Evolutionary conservation across 1,140 invertebrate genomes (phyloP), one percentile per base, ranked within the genome.

Genomic region (Leptopilina boulardi): DNA sequence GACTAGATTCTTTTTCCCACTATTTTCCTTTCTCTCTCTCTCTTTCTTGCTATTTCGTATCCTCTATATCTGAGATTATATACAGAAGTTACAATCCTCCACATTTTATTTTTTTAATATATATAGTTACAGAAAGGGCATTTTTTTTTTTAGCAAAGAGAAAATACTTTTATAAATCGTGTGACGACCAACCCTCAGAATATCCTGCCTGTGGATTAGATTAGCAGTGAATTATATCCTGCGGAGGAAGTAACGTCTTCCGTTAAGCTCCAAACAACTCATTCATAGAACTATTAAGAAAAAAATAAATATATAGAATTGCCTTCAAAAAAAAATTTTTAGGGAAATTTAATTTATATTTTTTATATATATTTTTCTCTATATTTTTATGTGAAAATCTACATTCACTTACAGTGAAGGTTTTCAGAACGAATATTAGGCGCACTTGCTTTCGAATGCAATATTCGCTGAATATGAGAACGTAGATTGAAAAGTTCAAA

Each of bases 131-230:
- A 59, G 23, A 59, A 26, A 59, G 56, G 23, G 21, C 23, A 59
- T 23, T 26, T 26, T 84, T 84, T 74, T 84, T 82, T 84, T 83
- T 83, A 78, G 74, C 70, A 72, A n/a, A n/a, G 71, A 77, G 73
- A 71, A 71, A 76, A 81, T 79, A 82, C 80, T 85, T 81, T 85
- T 80, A 82, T 84, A 82, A 83, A 86, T 85, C 78, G 80, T 75
- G 54, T 74, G 73, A 38, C 56, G 19, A 76, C 56, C 74, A 56
- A 59, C 76, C 41, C 75, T 78, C 71, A 71, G 30, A 75, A 71
- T 72, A 51, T 42, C 54, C 77, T 54, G 70, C 70, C 74, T 23
- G 75, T 73, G 84, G 80, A 84, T 84, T 85, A 83, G 84, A 86
- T 86, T 86, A 85, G 80, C 82, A 51, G 74, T 81, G 84, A 85